A percentile compares a stretch with the other conserved stretches of the same genome.
phyloP scores from a whole-genome alignment of 2,113 vertebrate species.

The Serilophus lunatus region DNA sequence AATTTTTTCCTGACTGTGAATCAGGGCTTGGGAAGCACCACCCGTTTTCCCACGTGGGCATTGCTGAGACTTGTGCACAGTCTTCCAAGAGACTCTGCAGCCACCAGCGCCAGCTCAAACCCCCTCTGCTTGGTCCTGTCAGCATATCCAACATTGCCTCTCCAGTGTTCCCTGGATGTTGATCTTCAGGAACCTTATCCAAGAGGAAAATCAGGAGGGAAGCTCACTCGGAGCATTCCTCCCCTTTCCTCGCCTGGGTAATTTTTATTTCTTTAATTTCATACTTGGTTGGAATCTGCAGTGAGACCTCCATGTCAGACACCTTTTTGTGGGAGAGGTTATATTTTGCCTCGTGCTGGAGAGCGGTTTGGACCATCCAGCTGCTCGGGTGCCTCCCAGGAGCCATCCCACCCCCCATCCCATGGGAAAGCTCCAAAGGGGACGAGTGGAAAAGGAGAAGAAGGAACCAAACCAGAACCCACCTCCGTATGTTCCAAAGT shows the following conservation, averaged over 20 bases:
- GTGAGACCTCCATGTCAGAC: background rate
- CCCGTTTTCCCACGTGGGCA: slow-evolving; percentile 47
- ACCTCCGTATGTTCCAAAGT: background rate
- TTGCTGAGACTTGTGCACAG: slow-evolving; percentile 67
- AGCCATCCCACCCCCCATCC: background rate
- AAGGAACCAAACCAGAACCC: background rate
- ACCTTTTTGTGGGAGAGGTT: background rate
- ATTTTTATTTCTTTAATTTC: background rate
- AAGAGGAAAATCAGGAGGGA: background rate
- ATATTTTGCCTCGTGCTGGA: background rate
- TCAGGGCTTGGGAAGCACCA: slow-evolving; percentile 29
- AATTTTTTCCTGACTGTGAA: background rate
- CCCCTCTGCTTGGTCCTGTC: background rate
- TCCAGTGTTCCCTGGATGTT: background rate
- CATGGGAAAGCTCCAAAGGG: background rate
- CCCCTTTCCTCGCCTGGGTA: background rate
- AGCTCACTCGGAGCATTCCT: background rate
- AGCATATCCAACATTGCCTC: background rate
- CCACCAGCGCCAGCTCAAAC: slow-evolving; percentile 48
- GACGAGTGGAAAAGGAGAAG: background rate
- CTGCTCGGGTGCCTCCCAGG: background rate
- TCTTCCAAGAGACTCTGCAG: slow-evolving; percentile 66
- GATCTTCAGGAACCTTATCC: background rate
- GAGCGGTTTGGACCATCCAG: background rate
- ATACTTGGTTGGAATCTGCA: background rate